These are phyloP conservation scores for Pterois miles DNA, from an alignment of 2,797 vertebrate species.

Conservation along the genomic window DNA sequence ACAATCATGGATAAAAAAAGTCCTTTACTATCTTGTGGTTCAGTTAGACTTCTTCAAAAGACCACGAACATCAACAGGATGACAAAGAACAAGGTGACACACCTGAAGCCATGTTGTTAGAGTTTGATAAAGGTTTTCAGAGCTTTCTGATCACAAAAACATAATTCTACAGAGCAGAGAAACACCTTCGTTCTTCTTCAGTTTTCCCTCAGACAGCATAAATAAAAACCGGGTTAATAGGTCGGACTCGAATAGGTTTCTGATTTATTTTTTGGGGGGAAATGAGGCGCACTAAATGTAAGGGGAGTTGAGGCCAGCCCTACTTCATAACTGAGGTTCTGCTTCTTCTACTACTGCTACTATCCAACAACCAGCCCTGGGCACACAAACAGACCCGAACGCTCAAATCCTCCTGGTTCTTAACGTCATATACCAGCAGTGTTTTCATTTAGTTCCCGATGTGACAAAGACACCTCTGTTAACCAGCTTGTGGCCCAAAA, in stretches of 20 bases:
- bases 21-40: neutral
- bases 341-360: constrained; percentile 77
- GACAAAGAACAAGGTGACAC: neutral
- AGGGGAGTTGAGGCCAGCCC: constrained; percentile 70
- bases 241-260: neutral
- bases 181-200: neutral
- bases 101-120: neutral
- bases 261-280: neutral
- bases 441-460: constrained; percentile 22
- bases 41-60: neutral
- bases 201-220: neutral
- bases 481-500: neutral
- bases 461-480: neutral
- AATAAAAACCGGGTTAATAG: neutral
- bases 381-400: constrained; percentile 51
- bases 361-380: constrained; percentile 70
- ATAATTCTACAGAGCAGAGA: neutral
- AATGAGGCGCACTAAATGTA: constrained; percentile 40
- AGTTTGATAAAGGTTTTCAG: neutral
- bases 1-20: neutral
- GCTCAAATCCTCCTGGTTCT: constrained; percentile 29
- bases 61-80: neutral
- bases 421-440: constrained; percentile 63
- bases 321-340: constrained; percentile 73
- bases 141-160: neutral